Evolutionary conservation across 2,888 invertebrate genomes (phyloP).

Genomic region (Phasia obesa): DNA sequence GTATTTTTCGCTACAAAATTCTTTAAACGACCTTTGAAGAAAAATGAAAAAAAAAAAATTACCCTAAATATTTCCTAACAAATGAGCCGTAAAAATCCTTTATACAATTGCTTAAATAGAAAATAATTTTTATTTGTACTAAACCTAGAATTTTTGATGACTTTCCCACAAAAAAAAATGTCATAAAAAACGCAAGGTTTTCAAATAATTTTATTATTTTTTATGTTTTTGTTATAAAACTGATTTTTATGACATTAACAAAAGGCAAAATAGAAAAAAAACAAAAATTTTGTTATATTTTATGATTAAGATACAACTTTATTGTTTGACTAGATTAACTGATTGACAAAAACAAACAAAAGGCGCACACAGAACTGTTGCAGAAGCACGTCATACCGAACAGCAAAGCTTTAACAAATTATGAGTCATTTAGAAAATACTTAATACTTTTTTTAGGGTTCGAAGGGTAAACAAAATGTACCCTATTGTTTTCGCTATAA

Average conservation of each 20-base stretch:
- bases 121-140: neutral
- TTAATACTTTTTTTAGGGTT: too few relatives aligned
- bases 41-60: too few relatives aligned
- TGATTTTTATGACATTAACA: conserved; percentile 70
- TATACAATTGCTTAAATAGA: neutral
- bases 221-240: conserved; percentile 68
- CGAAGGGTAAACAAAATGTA: too few relatives aligned
- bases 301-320: conserved; percentile 30
- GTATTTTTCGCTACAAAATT: neutral
- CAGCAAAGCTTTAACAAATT: conserved; percentile 9
- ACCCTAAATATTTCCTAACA: neutral
- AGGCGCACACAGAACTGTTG: neutral
- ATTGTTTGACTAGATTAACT: conserved; percentile 41
- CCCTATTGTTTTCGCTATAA: too few relatives aligned
- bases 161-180: neutral
- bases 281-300: conserved; percentile 45
- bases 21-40: neutral
- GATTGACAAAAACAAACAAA: neutral
- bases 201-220: conserved; percentile 51
- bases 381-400: too few relatives aligned
- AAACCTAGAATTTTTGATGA: neutral
- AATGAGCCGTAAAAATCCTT: conserved; percentile 32
- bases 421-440: neutral
- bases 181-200: conserved; percentile 5
- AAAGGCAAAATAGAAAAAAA: neutral